Evolutionary conservation across 1,140 invertebrate species (phyloP).

Genomic region (Orchesella cincta): DNA sequence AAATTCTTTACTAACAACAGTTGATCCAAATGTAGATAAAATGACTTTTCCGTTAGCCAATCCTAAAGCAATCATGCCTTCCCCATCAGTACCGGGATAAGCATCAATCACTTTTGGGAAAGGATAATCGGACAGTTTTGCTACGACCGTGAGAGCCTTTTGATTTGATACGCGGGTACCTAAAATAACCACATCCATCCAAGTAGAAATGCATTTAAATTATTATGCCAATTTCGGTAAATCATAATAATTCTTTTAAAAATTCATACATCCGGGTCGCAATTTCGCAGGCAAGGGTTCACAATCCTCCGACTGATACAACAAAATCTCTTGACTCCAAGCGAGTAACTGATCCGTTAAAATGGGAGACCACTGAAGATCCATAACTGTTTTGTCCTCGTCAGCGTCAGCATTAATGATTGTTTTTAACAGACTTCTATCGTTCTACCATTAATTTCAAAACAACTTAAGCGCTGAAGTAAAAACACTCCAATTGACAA

Average conservation of each 20-base stretch:
- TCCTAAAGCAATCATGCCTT: constrained; percentile 79
- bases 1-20: constrained; percentile 74
- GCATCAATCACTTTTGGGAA: constrained; percentile 78
- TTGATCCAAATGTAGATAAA: constrained; percentile 75
- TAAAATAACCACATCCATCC: constrained; percentile 54
- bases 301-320: constrained; percentile 70
- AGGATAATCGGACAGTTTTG: constrained; percentile 67
- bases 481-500: too few relatives aligned
- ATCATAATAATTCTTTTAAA: not conserved
- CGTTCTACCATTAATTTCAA: too few relatives aligned
- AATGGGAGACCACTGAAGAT: constrained; percentile 78
- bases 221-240: constrained; percentile 29
- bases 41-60: constrained; percentile 82
- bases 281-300: constrained; percentile 41
- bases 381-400: too few relatives aligned
- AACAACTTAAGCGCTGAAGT: too few relatives aligned
- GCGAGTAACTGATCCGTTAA: constrained; percentile 77
- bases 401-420: too few relatives aligned
- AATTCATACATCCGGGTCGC: constrained; percentile 42
- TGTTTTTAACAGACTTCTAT: too few relatives aligned
- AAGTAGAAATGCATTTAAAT: too few relatives aligned
- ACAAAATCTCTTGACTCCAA: constrained; percentile 80
- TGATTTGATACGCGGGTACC: constrained; percentile 69
- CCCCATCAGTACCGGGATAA: constrained; percentile 68
- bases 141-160: constrained; percentile 67